Percentiles rank a stretch among this genome's conserved stretches.
Evolutionary conservation across 2,888 invertebrate genomes (phyloP).

Genomic region (Sympetrum striolatum): DNA sequence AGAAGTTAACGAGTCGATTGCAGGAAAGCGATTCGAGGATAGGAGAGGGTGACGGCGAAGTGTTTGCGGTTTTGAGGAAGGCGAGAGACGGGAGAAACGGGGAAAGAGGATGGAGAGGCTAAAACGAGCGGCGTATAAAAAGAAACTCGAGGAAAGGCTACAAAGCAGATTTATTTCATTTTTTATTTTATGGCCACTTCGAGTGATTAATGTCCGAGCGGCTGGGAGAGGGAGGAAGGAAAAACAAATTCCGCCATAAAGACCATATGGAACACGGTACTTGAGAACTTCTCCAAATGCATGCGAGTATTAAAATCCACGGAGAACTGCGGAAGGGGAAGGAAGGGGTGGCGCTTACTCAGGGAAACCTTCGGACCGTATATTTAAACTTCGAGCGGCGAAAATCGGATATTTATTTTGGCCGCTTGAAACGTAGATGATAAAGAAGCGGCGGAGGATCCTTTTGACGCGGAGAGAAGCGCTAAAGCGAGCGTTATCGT

Average conservation of each 20-base stretch:
- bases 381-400: background rate
- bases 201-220: slow-evolving; percentile 18
- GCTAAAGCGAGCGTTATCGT: background rate
- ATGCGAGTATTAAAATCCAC: slow-evolving; percentile 1
- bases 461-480: background rate
- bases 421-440: background rate
- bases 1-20: background rate
- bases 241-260: slow-evolving; percentile 39
- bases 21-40: background rate
- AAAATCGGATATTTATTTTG: background rate
- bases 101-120: background rate
- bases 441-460: background rate
- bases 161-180: slow-evolving; percentile 39
- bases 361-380: too few relatives aligned
- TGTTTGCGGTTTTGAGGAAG: background rate
- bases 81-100: background rate
- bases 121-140: background rate
- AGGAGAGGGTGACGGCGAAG: background rate
- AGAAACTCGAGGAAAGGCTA: slow-evolving; percentile 30
- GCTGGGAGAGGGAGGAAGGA: background rate
- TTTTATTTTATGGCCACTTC: slow-evolving; percentile 38
- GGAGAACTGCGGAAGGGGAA: background rate
- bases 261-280: slow-evolving; percentile 37
- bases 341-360: background rate
- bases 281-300: slow-evolving; percentile 20